phyloP scores from a whole-genome alignment of 2,888 invertebrate genomes.

The Drosophila paucipuncta region DNA sequence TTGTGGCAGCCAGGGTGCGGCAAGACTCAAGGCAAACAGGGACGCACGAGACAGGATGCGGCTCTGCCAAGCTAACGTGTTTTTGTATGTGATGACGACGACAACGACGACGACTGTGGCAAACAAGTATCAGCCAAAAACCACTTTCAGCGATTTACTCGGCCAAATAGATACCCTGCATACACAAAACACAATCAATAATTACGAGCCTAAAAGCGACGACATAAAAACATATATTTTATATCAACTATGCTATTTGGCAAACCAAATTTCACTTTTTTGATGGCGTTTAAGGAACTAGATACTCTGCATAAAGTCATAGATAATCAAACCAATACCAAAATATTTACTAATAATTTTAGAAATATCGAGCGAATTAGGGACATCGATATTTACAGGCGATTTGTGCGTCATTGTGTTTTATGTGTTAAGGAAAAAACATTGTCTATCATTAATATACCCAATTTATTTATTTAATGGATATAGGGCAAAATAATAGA shows the following conservation, averaged over 20 bases:
- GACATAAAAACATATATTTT: background rate
- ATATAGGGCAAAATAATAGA: slow-evolving; percentile 7
- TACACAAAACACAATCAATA: background rate
- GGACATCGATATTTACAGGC: background rate
- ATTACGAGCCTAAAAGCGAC: background rate
- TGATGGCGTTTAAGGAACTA: background rate
- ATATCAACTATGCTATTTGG: background rate
- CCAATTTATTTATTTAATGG: slow-evolving; percentile 5
- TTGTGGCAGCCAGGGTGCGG: slow-evolving; percentile 25
- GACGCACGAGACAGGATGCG: slow-evolving; percentile 29
- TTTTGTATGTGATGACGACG: slow-evolving; percentile 64
- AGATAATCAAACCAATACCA: background rate
- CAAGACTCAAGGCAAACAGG: slow-evolving; percentile 9
- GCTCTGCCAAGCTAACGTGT: slow-evolving; percentile 65
- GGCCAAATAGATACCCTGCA: slow-evolving; percentile 2
- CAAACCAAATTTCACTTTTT: background rate
- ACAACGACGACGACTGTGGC: slow-evolving; percentile 19
- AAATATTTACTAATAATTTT: background rate
- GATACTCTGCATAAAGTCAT: background rate
- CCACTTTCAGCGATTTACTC: background rate
- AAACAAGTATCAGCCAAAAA: slow-evolving; percentile 11
- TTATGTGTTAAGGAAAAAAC: background rate
- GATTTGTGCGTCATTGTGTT: background rate
- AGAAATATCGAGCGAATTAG: background rate
- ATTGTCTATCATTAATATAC: slow-evolving; percentile 3